These are phyloP conservation scores for Phortica variegata DNA, from an alignment of 1,140 invertebrate genomes.

Conservation along the genomic window DNA sequence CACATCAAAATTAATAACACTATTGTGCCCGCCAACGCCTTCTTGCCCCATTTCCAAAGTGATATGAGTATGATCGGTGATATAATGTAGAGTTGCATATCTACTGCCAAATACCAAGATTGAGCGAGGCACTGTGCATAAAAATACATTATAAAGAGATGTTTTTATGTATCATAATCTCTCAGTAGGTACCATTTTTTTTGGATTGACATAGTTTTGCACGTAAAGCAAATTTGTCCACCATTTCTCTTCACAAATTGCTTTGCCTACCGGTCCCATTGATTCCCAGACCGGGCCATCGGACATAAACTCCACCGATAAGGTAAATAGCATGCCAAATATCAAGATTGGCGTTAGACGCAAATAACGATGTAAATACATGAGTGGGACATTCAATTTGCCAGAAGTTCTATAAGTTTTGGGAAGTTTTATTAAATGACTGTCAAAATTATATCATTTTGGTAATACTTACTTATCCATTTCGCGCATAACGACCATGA, in stretches of 20 bases:
- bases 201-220: background rate
- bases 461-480: conserved; percentile 61
- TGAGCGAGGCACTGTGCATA: conserved; percentile 76
- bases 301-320: conserved; percentile 56
- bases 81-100: conserved; percentile 77
- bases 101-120: conserved; percentile 81
- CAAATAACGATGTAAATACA: conserved; percentile 60
- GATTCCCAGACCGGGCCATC: conserved; percentile 62
- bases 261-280: conserved; percentile 58
- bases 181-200: background rate
- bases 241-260: background rate
- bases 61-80: conserved; percentile 70
- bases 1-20: background rate
- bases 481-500: conserved; percentile 63
- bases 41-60: conserved; percentile 62
- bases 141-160: background rate
- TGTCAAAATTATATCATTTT: background rate
- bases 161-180: no score
- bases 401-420: background rate
- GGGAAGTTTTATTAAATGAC: background rate
- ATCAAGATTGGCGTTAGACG: conserved; percentile 63
- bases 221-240: conserved; percentile 1
- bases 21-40: background rate
- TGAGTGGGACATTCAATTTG: conserved; percentile 22
- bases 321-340: conserved; percentile 59